phyloP scores from a whole-genome alignment of 2,797 vertebrate genomes.

The Pseudopleuronectes americanus region DNA sequence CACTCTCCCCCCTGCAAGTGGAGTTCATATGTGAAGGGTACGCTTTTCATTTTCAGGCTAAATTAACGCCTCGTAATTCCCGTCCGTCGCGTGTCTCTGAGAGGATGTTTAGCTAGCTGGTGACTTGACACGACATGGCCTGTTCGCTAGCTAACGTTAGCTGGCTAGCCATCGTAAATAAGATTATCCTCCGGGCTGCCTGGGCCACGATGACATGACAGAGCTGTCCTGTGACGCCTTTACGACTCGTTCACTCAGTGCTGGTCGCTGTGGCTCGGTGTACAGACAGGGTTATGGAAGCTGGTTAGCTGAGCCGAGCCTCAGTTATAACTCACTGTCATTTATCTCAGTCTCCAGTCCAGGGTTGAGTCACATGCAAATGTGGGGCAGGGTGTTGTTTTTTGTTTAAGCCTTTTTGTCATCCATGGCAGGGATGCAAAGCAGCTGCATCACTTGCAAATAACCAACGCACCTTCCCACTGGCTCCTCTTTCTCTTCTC shows the following conservation, averaged over 20 bases:
- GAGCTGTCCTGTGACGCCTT: background rate
- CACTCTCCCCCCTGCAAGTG: slow-evolving; percentile 16
- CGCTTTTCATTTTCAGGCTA: slow-evolving; percentile 11
- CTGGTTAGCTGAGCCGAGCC: slow-evolving; percentile 8
- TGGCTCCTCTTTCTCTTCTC: background rate
- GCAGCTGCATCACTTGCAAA: background rate
- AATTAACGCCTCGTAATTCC: background rate
- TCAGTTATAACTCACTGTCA: slow-evolving; percentile 16
- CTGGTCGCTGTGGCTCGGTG: background rate
- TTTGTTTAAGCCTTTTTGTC: slow-evolving; percentile 10
- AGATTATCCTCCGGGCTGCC: slow-evolving; percentile 29
- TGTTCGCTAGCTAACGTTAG: slow-evolving; percentile 72
- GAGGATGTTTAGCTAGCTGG: slow-evolving; percentile 62
- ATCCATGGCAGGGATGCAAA: slow-evolving; percentile 6
- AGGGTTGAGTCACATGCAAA: slow-evolving; percentile 12
- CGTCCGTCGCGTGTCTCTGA: slow-evolving; percentile 20
- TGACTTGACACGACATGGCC: slow-evolving; percentile 77
- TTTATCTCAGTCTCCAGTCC: background rate
- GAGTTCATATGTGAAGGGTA: slow-evolving; percentile 59
- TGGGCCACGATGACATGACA: background rate
- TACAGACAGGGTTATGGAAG: slow-evolving; percentile 1
- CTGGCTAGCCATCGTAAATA: slow-evolving; percentile 46
- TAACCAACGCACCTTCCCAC: background rate
- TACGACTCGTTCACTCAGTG: background rate
- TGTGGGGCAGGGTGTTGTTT: background rate